A percentile compares a stretch with the other conserved stretches of the same genome.
Conservation (phyloP, 1,140 invertebrate species). For the Capitella teleta region DNA sequence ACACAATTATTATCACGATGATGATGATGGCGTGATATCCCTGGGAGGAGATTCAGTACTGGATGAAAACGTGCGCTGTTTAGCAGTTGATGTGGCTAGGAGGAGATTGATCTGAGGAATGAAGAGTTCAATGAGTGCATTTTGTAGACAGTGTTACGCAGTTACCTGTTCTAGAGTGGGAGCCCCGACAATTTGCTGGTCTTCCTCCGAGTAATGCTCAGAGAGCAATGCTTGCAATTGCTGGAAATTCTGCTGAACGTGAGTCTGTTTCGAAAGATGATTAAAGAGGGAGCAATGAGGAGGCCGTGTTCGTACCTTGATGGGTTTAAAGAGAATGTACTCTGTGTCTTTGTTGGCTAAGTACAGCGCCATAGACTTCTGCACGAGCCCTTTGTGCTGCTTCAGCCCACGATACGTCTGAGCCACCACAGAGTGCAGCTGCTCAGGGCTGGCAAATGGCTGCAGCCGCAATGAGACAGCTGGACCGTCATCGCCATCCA, state of each 20-base stretch:
- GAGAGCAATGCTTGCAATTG: constrained; percentile 65
- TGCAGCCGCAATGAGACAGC: constrained; percentile 31
- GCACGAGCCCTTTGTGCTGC: constrained; percentile 63
- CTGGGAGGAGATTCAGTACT: too few relatives aligned
- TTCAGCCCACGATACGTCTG: constrained; percentile 58
- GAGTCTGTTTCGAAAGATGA: constrained; percentile 54
- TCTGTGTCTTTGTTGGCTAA: constrained; percentile 93
- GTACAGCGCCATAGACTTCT: constrained; percentile 84
- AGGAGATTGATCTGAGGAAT: too few relatives aligned
- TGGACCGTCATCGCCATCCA: constrained; percentile 27
- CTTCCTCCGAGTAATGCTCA: constrained; percentile 65
- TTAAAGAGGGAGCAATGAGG: neutral
- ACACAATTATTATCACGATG: too few relatives aligned
- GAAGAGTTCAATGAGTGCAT: too few relatives aligned
- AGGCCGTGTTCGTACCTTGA: constrained; percentile 51
- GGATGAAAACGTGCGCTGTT: too few relatives aligned
- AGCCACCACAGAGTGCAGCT: constrained; percentile 39
- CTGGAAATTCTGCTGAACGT: constrained; percentile 72
- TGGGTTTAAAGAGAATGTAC: constrained; percentile 84
- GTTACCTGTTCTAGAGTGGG: constrained; percentile 79
- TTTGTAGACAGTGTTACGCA: too few relatives aligned
- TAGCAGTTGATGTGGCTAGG: too few relatives aligned
- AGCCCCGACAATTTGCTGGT: constrained; percentile 69
- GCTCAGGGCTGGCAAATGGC: constrained; percentile 44
- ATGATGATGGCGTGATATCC: too few relatives aligned